Conservation (phyloP, 2,113 vertebrate genomes). For the Circaetus cinerascens region DNA sequence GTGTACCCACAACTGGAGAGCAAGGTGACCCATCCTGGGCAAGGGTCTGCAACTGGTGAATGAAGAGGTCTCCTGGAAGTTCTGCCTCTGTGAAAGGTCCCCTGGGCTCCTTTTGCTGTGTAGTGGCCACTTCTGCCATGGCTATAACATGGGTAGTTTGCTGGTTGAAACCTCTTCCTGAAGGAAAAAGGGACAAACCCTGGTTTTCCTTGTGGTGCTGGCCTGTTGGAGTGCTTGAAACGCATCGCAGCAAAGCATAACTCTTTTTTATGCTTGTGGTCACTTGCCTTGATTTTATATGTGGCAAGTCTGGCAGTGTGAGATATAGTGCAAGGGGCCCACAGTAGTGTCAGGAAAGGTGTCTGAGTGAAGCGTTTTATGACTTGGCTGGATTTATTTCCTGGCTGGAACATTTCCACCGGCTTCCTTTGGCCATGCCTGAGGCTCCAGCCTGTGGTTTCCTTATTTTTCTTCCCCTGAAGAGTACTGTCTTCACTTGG, state of each 20-base stretch:
- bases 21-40: background rate
- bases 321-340: background rate
- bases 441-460: conserved; percentile 42
- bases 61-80: background rate
- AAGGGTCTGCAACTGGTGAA: background rate
- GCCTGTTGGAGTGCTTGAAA: background rate
- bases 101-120: fast-evolving
- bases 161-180: conserved; percentile 1
- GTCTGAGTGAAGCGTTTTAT: conserved; percentile 27
- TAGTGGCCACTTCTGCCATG: background rate
- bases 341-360: background rate
- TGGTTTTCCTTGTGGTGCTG: background rate
- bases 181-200: background rate
- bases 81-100: background rate
- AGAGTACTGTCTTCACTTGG: background rate
- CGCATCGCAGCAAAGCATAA: background rate
- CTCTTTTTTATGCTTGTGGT: conserved; percentile 48
- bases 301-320: background rate
- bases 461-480: background rate
- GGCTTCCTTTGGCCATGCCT: background rate
- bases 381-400: conserved; percentile 25
- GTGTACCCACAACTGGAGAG: background rate
- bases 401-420: conserved; percentile 39
- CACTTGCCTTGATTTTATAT: conserved; percentile 6
- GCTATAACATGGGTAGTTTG: background rate